These are phyloP conservation scores for Allacma fusca DNA, from an alignment of 2,888 invertebrate species.

Conservation along the genomic window DNA sequence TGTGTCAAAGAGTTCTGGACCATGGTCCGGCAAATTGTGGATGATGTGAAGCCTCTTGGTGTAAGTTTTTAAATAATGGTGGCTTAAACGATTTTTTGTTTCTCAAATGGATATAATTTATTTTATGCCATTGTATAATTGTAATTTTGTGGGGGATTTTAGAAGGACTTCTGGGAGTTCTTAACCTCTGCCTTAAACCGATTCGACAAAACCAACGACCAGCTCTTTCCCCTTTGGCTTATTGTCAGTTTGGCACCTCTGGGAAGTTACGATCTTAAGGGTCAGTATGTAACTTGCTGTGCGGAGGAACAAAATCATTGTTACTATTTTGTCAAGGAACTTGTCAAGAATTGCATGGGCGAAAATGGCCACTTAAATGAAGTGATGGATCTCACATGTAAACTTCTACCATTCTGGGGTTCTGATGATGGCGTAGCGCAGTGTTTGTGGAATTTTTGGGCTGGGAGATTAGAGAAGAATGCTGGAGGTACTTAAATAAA, in stretches of 20 bases:
- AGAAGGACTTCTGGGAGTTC: slow-evolving; percentile 54
- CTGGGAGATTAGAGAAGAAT: slow-evolving; percentile 51
- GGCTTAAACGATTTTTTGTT: background rate
- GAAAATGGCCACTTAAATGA: slow-evolving; percentile 45
- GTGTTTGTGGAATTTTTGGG: slow-evolving; percentile 52
- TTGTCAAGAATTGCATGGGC: slow-evolving; percentile 46
- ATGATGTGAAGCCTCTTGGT: slow-evolving; percentile 61
- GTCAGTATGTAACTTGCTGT: slow-evolving; percentile 1
- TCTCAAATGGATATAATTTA: too few relatives aligned
- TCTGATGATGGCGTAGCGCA: slow-evolving; percentile 49
- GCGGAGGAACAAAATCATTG: slow-evolving; percentile 37
- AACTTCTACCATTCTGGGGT: slow-evolving; percentile 54
- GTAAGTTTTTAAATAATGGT: slow-evolving; percentile 42
- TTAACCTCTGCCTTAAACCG: slow-evolving; percentile 25
- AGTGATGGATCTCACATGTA: slow-evolving; percentile 42
- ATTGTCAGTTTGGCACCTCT: slow-evolving; percentile 49
- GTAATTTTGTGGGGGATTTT: background rate
- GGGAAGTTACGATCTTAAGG: slow-evolving; percentile 46
- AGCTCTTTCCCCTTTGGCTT: slow-evolving; percentile 55
- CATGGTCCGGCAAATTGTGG: slow-evolving; percentile 66
- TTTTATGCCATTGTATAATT: slow-evolving; percentile 13
- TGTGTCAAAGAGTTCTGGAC: slow-evolving; percentile 71
- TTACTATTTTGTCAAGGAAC: slow-evolving; percentile 46
- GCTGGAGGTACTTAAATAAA: too few relatives aligned
- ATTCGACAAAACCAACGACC: slow-evolving; percentile 36